Base-by-base conservation (phyloP, 2,797 vertebrate species). In the Psittacula echo region DNA sequence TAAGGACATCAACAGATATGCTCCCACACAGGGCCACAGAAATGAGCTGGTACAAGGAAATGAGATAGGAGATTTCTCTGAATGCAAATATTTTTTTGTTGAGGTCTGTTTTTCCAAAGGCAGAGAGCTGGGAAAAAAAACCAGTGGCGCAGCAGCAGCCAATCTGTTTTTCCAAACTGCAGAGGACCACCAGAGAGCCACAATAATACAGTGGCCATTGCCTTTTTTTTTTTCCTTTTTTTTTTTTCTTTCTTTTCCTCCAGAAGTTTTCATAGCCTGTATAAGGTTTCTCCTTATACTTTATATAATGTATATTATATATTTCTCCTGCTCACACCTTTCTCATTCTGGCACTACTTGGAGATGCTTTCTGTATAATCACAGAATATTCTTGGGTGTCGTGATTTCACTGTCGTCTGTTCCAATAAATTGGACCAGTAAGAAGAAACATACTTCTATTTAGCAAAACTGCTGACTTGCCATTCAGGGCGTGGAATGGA, bases 81-180 rank as follows among this genome's bases (percentile, higher is more conserved):
- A 89, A 78, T 75, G 42, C 32, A 92, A 91, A 82, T 91, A 60
- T 75, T 80, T 88, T 91, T 94, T 93, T 92, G 41, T 82, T 78
- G 62, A 90, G 54, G 10, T 81, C 26, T 95, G 29, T 90, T 90
- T 94, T 94, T 93, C 76, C 79, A 72, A 70, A 90, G 80, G 70
- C 87, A 94, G 41, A 83, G 34, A 53, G 82, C 23, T 53, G 89
- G 87, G 73, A 80, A 81, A 92, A 84, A 93, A 86, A 89, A 4
- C 8, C 32, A 68, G 12, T 15, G 6, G 34, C n/a, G 73, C 14
- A 47, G 62, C 42, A 24, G 2, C 70, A 93, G 23, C 2, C 1
- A 44, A 78, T 90, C 39, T 75, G 15, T 90, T 95, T 94, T 90
- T 91, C 73, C 39, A 85, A 88, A 8, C 54, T 78, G 39, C 39